Percentiles rank a stretch among this genome's conserved stretches.
phyloP scores from a whole-genome alignment of 2,888 invertebrate genomes.

The Sialis fuliginosa region DNA sequence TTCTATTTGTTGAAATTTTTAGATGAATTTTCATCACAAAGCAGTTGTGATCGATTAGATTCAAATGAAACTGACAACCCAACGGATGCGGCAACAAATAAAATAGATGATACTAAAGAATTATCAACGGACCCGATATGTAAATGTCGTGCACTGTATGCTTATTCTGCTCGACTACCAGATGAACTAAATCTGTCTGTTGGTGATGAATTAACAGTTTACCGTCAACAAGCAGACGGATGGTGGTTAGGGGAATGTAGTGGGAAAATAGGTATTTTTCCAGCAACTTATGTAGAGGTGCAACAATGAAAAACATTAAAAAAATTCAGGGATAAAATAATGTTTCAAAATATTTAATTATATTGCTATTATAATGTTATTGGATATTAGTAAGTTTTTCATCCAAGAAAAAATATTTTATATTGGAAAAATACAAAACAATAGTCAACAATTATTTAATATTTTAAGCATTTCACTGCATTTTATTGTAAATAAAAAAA shows the following conservation, averaged over 20 bases:
- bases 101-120: slow-evolving; percentile 18
- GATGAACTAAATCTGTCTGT: slow-evolving; percentile 56
- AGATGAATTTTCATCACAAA: slow-evolving; percentile 72
- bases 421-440: too few relatives aligned
- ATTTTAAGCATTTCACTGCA: too few relatives aligned
- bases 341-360: too few relatives aligned
- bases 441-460: too few relatives aligned
- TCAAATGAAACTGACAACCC: slow-evolving; percentile 6
- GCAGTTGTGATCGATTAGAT: slow-evolving; percentile 29
- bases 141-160: slow-evolving; percentile 71
- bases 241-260: slow-evolving; percentile 89
- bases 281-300: slow-evolving; percentile 81
- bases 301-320: background rate
- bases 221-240: slow-evolving; percentile 79
- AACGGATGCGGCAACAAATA: background rate
- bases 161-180: slow-evolving; percentile 70
- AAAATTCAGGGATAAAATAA: too few relatives aligned
- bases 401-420: too few relatives aligned
- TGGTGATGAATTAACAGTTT: slow-evolving; percentile 76
- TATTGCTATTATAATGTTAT: background rate
- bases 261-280: slow-evolving; percentile 78
- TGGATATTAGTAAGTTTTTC: too few relatives aligned
- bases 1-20: slow-evolving; percentile 8
- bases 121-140: slow-evolving; percentile 36
- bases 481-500: too few relatives aligned